Conservation (phyloP, 2,888 invertebrate genomes). For the Catotricha subobsoleta region DNA sequence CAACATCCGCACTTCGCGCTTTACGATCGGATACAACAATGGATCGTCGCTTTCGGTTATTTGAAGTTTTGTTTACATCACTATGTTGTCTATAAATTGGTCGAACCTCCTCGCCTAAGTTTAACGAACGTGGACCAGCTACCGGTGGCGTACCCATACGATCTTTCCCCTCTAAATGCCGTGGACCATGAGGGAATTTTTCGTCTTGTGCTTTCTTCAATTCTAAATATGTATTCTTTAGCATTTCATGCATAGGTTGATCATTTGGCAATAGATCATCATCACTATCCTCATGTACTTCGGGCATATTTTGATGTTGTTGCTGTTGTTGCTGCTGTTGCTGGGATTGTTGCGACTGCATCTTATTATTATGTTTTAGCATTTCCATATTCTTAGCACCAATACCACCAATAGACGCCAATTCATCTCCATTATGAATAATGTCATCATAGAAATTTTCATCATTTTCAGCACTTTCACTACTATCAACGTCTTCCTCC, state of each 20-base stretch:
- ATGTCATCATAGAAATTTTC: slow-evolving; percentile 19
- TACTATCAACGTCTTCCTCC: slow-evolving; percentile 8
- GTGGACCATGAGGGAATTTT: slow-evolving; percentile 56
- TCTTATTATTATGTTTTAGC: slow-evolving; percentile 2
- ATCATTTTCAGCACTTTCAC: slow-evolving; percentile 2
- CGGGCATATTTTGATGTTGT: slow-evolving; percentile 13
- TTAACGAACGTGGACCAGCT: slow-evolving; percentile 35
- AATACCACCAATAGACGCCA: slow-evolving; percentile 28
- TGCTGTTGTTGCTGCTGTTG: slow-evolving; percentile 7
- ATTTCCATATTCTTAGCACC: slow-evolving; percentile 15
- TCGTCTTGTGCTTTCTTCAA: slow-evolving; percentile 34
- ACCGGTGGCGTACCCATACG: slow-evolving; percentile 35
- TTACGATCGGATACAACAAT: slow-evolving; percentile 51
- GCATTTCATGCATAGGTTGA: slow-evolving; percentile 19
- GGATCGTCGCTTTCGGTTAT: slow-evolving; percentile 40
- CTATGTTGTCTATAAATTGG: slow-evolving; percentile 19
- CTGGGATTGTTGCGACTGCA: background rate
- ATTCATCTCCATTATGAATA: slow-evolving; percentile 38
- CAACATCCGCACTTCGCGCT: slow-evolving; percentile 68
- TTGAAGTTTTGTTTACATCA: slow-evolving; percentile 11
- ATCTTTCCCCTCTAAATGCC: slow-evolving; percentile 37
- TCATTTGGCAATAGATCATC: slow-evolving; percentile 18
- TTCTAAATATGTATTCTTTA: slow-evolving; percentile 26
- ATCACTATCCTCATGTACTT: slow-evolving; percentile 22
- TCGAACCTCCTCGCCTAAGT: slow-evolving; percentile 22